Percentiles rank a stretch among this genome's conserved stretches.
These are phyloP conservation scores for Protodeltote pygarga DNA, from an alignment of 2,888 invertebrate species.

Conservation along the genomic window DNA sequence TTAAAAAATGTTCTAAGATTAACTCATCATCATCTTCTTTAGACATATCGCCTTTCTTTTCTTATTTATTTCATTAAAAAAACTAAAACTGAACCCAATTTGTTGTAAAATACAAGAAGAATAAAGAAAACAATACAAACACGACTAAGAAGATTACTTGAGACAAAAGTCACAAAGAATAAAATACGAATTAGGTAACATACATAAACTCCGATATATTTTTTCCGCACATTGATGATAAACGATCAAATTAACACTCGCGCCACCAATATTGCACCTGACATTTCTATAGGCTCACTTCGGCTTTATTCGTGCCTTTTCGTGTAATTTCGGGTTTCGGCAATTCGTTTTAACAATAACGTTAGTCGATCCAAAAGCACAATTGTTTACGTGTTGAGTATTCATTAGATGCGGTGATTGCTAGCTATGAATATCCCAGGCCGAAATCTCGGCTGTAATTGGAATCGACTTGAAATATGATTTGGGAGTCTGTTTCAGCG, in stretches of 20 bases:
- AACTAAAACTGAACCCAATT: no score
- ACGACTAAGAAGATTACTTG: conserved; percentile 6
- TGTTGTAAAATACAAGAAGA: no score
- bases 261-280: conserved; percentile 41
- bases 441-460: conserved; percentile 23
- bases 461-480: conserved; percentile 35
- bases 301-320: conserved; percentile 34
- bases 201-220: conserved; percentile 8
- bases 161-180: not conserved
- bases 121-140: not conserved
- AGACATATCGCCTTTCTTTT: no score
- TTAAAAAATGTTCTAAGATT: no score
- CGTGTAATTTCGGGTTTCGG: conserved; percentile 9
- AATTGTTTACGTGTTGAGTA: conserved; percentile 35
- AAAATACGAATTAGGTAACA: conserved; percentile 8
- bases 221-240: conserved; percentile 31
- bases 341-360: conserved; percentile 41
- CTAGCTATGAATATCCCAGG: conserved; percentile 25
- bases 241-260: conserved; percentile 37
- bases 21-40: no score
- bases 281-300: conserved; percentile 39
- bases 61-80: no score
- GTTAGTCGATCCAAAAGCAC: conserved; percentile 29
- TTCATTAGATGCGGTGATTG: conserved; percentile 39
- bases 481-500: conserved; percentile 16